A percentile compares a stretch with the other conserved stretches of the same genome.
Evolutionary conservation across 2,888 invertebrate species (phyloP).

Genomic region (Nebria brevicollis): DNA sequence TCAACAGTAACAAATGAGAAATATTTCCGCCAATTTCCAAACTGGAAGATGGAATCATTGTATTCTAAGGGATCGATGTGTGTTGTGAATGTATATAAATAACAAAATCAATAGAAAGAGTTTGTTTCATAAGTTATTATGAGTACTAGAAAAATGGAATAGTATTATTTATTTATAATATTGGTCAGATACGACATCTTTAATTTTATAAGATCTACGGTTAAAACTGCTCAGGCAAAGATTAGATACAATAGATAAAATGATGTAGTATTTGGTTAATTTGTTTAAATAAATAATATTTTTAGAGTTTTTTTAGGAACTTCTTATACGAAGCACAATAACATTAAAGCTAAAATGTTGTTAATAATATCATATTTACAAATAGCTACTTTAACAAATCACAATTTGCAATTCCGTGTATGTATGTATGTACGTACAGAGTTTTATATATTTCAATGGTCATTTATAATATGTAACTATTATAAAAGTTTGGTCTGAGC

Average conservation of each 20-base stretch:
- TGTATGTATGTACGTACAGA: slow-evolving; percentile 36
- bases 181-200: background rate
- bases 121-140: background rate
- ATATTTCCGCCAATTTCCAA: no score
- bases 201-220: background rate
- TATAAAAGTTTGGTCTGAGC: slow-evolving; percentile 47
- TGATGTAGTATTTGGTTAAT: background rate
- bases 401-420: slow-evolving; percentile 42
- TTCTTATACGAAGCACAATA: slow-evolving; percentile 50
- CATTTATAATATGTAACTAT: slow-evolving; percentile 24
- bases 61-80: background rate
- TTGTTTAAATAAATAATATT: slow-evolving; percentile 27
- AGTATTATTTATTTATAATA: background rate
- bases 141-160: background rate
- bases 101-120: background rate
- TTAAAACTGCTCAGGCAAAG: slow-evolving; percentile 47
- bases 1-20: no score
- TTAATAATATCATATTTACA: slow-evolving; percentile 52
- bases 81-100: background rate
- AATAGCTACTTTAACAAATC: slow-evolving; percentile 44
- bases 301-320: slow-evolving; percentile 49
- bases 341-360: slow-evolving; percentile 53
- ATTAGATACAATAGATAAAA: slow-evolving; percentile 19
- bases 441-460: slow-evolving; percentile 22
- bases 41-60: background rate